Percentiles rank a stretch among this genome's conserved stretches.
phyloP scores from a whole-genome alignment of 2,888 invertebrate genomes.

The Amphipoea lucens region DNA sequence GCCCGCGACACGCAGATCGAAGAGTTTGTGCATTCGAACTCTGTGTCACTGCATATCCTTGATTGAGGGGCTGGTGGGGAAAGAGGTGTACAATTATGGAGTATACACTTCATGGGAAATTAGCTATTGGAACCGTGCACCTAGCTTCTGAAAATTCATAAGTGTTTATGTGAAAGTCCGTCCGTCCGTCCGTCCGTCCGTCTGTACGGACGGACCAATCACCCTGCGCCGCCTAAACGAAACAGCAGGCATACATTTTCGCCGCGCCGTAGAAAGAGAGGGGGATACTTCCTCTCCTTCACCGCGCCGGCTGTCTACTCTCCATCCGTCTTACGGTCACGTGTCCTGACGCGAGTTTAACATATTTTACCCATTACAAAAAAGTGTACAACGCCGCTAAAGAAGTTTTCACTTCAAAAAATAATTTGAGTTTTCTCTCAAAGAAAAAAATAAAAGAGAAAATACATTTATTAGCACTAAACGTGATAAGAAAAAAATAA shows the following conservation, averaged over 20 bases:
- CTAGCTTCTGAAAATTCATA: not conserved
- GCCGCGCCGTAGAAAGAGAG: too few species aligned
- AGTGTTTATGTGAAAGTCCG: not conserved
- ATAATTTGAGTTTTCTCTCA: not conserved
- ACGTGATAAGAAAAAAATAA: not conserved
- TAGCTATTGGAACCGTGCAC: not conserved
- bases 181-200: too few species aligned
- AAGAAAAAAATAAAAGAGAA: too few species aligned
- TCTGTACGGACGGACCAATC: too few species aligned
- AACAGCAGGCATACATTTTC: too few species aligned
- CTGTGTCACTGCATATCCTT: conserved; percentile 65
- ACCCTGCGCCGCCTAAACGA: too few species aligned
- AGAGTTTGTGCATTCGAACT: conserved; percentile 74
- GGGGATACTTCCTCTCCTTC: too few species aligned
- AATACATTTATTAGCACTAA: not conserved
- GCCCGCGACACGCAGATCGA: conserved; percentile 76
- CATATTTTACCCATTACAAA: too few species aligned
- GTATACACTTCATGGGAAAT: not conserved
- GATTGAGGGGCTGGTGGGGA: conserved; percentile 15
- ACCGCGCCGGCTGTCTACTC: too few species aligned
- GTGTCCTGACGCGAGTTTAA: too few species aligned
- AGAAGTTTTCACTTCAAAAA: not conserved
- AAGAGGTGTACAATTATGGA: not conserved
- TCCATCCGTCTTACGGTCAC: too few species aligned
- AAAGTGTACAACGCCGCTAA: too few species aligned